These are phyloP conservation scores for Meiosimyza decipiens DNA, from an alignment of 2,888 invertebrate species.

Conservation along the genomic window DNA sequence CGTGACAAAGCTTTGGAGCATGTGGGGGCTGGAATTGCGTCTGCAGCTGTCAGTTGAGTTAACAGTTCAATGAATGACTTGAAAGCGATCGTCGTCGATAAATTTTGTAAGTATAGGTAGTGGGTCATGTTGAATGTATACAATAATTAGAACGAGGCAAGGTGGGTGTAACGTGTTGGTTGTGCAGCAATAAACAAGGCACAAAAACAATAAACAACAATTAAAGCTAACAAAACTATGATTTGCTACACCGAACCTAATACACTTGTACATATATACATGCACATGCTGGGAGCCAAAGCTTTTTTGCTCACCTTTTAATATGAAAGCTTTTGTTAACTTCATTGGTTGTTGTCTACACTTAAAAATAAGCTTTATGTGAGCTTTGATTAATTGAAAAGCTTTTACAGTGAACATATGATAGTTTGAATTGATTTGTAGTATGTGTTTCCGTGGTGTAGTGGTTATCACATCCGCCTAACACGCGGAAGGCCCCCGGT, in stretches of 20 bases:
- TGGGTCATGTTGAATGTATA: not conserved
- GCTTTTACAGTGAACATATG: too few relatives aligned
- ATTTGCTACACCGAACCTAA: not conserved
- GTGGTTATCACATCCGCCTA: conserved; percentile 58
- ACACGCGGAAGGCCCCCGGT: conserved; percentile 68
- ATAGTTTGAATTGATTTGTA: too few relatives aligned
- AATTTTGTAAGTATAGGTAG: not conserved
- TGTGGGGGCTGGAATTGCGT: not conserved
- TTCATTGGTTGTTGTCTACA: too few relatives aligned
- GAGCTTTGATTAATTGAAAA: too few relatives aligned
- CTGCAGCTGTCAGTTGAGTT: conserved; percentile 22
- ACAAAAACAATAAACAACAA: conserved; percentile 3
- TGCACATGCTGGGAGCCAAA: too few relatives aligned
- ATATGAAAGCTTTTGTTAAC: too few relatives aligned
- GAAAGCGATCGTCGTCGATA: conserved; percentile 16
- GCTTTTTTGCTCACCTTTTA: too few relatives aligned
- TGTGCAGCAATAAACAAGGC: not conserved
- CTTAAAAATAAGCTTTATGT: too few relatives aligned
- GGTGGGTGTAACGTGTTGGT: too few relatives aligned
- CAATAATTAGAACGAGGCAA: not conserved
- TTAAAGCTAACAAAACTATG: not conserved
- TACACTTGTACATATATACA: too few relatives aligned
- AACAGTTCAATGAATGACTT: conserved; percentile 31
- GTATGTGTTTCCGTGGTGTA: conserved; percentile 63
- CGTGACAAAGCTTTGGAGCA: conserved; percentile 12